A percentile compares a stretch with the other conserved stretches of the same genome.
Conservation (phyloP, 2,113 vertebrate species). For the Delphinapterus leucas region DNA sequence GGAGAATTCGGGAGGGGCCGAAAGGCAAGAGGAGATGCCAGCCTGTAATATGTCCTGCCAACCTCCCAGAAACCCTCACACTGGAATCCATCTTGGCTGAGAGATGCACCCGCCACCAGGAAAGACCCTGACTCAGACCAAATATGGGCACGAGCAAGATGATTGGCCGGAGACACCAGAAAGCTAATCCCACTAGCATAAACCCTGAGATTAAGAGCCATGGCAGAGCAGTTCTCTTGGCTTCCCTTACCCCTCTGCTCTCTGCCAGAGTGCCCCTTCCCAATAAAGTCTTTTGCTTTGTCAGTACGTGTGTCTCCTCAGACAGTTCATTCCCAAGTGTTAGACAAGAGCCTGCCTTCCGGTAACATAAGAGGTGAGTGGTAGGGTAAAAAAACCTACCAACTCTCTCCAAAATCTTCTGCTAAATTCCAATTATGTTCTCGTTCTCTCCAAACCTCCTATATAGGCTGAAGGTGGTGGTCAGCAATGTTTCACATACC, state of each 20-base stretch:
- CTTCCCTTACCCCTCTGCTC: not conserved
- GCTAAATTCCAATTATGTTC: not conserved
- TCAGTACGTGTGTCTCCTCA: not conserved
- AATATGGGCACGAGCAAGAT: not conserved
- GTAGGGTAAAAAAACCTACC: not conserved
- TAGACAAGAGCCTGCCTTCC: not conserved
- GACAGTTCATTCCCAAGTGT: not conserved
- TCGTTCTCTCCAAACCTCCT: not conserved
- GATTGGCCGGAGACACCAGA: not conserved
- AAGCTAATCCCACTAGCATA: not conserved
- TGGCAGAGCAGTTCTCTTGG: not conserved
- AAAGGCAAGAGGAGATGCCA: not conserved
- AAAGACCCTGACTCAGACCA: not conserved
- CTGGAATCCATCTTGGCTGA: not conserved
- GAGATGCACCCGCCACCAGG: not conserved
- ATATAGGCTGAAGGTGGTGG: not conserved
- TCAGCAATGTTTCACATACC: not conserved
- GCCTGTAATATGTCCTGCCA: not conserved
- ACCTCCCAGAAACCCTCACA: not conserved
- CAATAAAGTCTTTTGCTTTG: not conserved
- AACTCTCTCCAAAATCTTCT: not conserved
- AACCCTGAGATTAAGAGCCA: not conserved
- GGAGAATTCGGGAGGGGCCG: not conserved
- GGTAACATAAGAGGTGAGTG: not conserved
- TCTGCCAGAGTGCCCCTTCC: not conserved